Conservation (phyloP, 2,888 invertebrate genomes). For the Willowsia nigromaculata region DNA sequence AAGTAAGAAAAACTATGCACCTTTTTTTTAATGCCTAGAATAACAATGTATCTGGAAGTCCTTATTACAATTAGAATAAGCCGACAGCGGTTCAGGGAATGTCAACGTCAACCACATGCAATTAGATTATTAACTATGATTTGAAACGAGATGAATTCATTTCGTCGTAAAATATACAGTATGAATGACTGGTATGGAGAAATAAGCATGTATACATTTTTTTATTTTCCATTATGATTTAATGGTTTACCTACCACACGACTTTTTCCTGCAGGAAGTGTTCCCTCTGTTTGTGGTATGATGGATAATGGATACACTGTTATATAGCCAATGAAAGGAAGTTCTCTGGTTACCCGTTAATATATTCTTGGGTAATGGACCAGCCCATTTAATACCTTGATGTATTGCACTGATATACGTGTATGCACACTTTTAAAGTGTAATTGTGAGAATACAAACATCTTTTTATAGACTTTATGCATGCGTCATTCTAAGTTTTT, state of each 20-base stretch:
- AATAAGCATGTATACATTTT: background rate
- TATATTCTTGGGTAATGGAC: background rate
- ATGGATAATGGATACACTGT: slow-evolving; percentile 8
- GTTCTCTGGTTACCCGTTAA: slow-evolving; percentile 31
- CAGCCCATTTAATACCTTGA: slow-evolving; percentile 34
- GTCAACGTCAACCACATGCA: slow-evolving; percentile 70
- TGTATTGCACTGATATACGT: slow-evolving; percentile 17
- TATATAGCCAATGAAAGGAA: slow-evolving; percentile 32
- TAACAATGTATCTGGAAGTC: background rate
- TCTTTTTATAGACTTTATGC: slow-evolving; percentile 44
- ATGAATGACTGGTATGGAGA: background rate
- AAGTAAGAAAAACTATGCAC: background rate
- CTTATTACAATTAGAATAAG: slow-evolving; percentile 13
- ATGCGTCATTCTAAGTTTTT: background rate
- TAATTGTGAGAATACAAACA: slow-evolving; percentile 48
- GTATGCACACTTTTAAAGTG: no score
- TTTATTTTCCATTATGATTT: slow-evolving; percentile 50
- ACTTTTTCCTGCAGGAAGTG: slow-evolving; percentile 27
- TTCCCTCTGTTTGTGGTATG: slow-evolving; percentile 27
- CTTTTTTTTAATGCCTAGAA: background rate
- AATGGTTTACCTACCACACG: slow-evolving; percentile 45
- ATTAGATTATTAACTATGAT: slow-evolving; percentile 69
- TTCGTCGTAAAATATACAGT: slow-evolving; percentile 1
- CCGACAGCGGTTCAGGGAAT: slow-evolving; percentile 38
- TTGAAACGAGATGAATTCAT: slow-evolving; percentile 71